These are phyloP conservation scores for Osmerus eperlanus DNA, from an alignment of 2,113 vertebrate genomes.

Conservation along the genomic window DNA sequence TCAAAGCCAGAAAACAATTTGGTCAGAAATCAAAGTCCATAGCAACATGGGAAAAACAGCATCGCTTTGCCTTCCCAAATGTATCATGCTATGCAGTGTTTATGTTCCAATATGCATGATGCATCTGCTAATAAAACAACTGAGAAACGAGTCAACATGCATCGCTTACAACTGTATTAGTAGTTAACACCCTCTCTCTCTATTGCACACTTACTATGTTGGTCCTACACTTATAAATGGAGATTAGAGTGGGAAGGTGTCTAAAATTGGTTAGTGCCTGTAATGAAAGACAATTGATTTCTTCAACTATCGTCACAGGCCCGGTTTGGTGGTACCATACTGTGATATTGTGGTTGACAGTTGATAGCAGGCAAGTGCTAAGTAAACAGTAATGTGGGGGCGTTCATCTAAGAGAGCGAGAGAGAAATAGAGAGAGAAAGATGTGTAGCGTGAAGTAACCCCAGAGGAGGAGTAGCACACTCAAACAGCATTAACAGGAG, in stretches of 20 bases:
- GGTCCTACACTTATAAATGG: too few species aligned
- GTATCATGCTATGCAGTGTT: too few species aligned
- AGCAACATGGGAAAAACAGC: background rate
- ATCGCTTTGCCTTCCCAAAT: too few species aligned
- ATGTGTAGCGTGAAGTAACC: background rate
- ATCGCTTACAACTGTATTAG: too few species aligned
- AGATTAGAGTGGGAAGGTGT: too few species aligned
- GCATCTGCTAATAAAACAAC: too few species aligned
- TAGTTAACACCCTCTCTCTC: too few species aligned
- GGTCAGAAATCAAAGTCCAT: background rate
- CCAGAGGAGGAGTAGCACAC: slow-evolving; percentile 14
- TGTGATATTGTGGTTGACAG: slow-evolving; percentile 53
- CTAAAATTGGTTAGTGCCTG: too few species aligned
- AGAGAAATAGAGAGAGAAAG: background rate
- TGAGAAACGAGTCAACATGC: too few species aligned
- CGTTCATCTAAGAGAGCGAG: slow-evolving; percentile 51
- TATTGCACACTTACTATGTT: too few species aligned
- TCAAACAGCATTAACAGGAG: slow-evolving; percentile 56
- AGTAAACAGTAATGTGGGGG: slow-evolving; percentile 51
- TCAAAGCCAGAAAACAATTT: too few species aligned
- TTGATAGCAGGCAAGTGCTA: slow-evolving; percentile 53
- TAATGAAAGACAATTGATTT: background rate
- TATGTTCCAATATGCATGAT: too few species aligned
- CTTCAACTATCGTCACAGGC: slow-evolving; percentile 35
- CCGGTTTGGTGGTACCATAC: slow-evolving; percentile 33